phyloP scores from a whole-genome alignment of 1,140 invertebrate species.

The Magallana gigas region DNA sequence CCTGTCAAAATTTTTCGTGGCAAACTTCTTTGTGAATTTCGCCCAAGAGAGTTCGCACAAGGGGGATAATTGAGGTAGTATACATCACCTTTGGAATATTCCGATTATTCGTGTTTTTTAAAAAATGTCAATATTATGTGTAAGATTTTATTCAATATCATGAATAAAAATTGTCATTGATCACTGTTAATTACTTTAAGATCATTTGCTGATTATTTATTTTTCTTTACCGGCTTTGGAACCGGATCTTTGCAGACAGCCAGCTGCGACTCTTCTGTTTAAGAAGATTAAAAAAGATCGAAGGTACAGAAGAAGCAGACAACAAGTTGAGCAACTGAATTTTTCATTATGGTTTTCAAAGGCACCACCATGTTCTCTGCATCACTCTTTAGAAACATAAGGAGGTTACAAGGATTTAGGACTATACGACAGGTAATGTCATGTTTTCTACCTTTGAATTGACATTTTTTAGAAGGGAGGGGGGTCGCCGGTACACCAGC shows the following conservation, averaged over 20 bases:
- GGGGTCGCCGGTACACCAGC: too few species aligned
- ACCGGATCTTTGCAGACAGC: neutral
- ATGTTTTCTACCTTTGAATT: too few species aligned
- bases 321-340: neutral
- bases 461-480: too few species aligned
- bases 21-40: constrained; percentile 20
- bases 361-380: neutral
- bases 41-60: neutral
- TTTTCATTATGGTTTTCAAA: neutral
- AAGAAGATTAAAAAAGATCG: neutral
- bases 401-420: neutral
- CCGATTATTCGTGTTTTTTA: too few species aligned
- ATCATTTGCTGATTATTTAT: too few species aligned
- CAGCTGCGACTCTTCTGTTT: neutral
- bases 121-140: too few species aligned
- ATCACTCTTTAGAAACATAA: neutral
- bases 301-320: neutral
- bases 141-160: too few species aligned
- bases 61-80: neutral
- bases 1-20: constrained; percentile 30
- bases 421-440: constrained; percentile 6
- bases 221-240: too few species aligned
- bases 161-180: too few species aligned
- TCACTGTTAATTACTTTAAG: too few species aligned
- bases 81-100: too few species aligned